phyloP scores from a whole-genome alignment of 1,140 invertebrate genomes.

The Trichonephila clavata region DNA sequence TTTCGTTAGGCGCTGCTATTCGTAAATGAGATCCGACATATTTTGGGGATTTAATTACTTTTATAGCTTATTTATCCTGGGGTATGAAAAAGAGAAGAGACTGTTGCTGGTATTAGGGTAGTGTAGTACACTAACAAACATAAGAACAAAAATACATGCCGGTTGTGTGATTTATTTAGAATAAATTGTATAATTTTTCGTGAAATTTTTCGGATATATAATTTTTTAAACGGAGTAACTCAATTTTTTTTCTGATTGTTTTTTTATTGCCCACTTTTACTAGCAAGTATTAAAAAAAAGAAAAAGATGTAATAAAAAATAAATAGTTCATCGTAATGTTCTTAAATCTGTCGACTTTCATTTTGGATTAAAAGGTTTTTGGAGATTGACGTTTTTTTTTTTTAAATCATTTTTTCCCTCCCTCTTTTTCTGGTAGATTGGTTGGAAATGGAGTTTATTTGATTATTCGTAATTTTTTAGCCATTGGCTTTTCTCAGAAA shows the following conservation, averaged over 20 bases:
- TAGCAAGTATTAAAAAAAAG: neutral
- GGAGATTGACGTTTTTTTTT: slow-evolving; percentile 10
- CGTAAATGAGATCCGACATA: slow-evolving; percentile 72
- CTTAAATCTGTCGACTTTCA: slow-evolving; percentile 30
- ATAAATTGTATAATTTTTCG: slow-evolving; percentile 73
- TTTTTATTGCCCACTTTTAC: neutral
- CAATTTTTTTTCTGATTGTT: slow-evolving; percentile 5
- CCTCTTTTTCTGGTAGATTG: neutral
- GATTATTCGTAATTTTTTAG: neutral
- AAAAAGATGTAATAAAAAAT: neutral
- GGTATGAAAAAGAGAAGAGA: slow-evolving; percentile 26
- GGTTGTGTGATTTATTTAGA: slow-evolving; percentile 69
- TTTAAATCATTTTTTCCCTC: neutral
- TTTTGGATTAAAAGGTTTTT: slow-evolving; percentile 45
- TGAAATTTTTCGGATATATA: neutral
- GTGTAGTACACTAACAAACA: neutral
- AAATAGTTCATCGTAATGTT: slow-evolving; percentile 32
- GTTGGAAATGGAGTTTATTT: neutral
- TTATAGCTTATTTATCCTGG: slow-evolving; percentile 54
- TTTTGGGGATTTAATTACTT: slow-evolving; percentile 76
- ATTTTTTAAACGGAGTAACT: neutral
- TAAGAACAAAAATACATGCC: neutral
- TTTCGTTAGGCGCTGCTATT: slow-evolving; percentile 60
- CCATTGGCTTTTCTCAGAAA: neutral
- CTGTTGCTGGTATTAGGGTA: neutral